A percentile compares a stretch with the other conserved stretches of the same genome.
These are phyloP conservation scores for Rhea pennata DNA, from an alignment of 2,113 vertebrate species.

Conservation along the genomic window DNA sequence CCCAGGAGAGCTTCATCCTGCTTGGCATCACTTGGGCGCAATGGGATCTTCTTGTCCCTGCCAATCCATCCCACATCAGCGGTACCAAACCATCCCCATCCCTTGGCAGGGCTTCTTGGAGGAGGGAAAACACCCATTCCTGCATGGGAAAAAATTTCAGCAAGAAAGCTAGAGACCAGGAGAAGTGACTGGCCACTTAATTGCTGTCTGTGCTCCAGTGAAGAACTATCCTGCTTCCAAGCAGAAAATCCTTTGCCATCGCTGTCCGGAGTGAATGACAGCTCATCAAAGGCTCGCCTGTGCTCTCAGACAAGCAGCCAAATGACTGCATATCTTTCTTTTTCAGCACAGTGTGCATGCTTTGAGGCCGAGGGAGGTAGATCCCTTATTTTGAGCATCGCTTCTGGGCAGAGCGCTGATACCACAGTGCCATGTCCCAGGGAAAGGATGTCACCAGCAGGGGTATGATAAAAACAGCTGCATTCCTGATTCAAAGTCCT, in stretches of 20 bases:
- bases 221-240: background rate
- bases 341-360: background rate
- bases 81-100: rapidly evolving
- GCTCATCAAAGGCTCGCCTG: background rate
- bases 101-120: rapidly evolving
- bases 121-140: background rate
- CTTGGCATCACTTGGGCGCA: rapidly evolving
- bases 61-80: rapidly evolving
- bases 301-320: background rate
- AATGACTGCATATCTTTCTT: background rate
- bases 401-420: background rate
- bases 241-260: background rate
- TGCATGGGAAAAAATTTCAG: background rate
- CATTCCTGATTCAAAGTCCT: background rate
- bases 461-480: rapidly evolving
- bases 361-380: background rate
- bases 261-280: background rate
- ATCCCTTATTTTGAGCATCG: background rate
- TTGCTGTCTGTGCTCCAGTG: rapidly evolving
- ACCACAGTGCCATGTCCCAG: background rate
- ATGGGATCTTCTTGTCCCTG: background rate
- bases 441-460: background rate
- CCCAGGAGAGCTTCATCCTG: background rate
- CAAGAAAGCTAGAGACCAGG: background rate
- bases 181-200: background rate